phyloP scores from a whole-genome alignment of 2,888 invertebrate species.

The Euclidia mi region DNA sequence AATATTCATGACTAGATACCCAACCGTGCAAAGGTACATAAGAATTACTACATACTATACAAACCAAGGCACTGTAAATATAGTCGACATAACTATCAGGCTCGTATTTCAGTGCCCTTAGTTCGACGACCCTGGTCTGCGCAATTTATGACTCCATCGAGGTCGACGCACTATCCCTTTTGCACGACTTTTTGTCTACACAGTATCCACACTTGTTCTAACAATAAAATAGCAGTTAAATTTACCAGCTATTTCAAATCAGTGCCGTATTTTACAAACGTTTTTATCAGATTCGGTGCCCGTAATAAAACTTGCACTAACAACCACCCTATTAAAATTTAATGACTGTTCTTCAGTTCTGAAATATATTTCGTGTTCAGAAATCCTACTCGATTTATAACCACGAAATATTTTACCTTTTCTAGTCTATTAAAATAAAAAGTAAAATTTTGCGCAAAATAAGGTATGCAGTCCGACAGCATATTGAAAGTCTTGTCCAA shows the following conservation, averaged over 20 bases:
- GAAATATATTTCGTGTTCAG: conserved; percentile 21
- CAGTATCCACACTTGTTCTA: conserved; percentile 14
- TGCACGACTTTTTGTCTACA: conserved; percentile 21
- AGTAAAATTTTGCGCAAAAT: background rate
- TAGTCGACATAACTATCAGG: conserved; percentile 34
- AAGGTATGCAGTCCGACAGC: background rate
- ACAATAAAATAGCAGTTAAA: conserved; percentile 36
- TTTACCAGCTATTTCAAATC: background rate
- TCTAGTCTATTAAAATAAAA: background rate
- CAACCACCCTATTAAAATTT: conserved; percentile 13
- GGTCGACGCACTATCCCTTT: conserved; percentile 28
- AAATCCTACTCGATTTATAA: background rate
- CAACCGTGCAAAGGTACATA: conserved; percentile 8
- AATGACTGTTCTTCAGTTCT: conserved; percentile 14
- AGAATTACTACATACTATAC: conserved; percentile 13
- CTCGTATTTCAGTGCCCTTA: conserved; percentile 37
- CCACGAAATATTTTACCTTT: conserved; percentile 3
- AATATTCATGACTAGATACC: conserved; percentile 11
- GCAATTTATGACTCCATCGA: conserved; percentile 40
- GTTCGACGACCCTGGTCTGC: conserved; percentile 53
- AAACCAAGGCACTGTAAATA: conserved; percentile 10
- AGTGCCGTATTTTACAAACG: background rate
- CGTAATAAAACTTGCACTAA: conserved; percentile 16
- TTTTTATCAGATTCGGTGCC: conserved; percentile 10
- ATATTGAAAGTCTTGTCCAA: background rate